Evolutionary conservation across 2,113 vertebrate genomes (phyloP).

Genomic region (Cynoglossus semilaevis): DNA sequence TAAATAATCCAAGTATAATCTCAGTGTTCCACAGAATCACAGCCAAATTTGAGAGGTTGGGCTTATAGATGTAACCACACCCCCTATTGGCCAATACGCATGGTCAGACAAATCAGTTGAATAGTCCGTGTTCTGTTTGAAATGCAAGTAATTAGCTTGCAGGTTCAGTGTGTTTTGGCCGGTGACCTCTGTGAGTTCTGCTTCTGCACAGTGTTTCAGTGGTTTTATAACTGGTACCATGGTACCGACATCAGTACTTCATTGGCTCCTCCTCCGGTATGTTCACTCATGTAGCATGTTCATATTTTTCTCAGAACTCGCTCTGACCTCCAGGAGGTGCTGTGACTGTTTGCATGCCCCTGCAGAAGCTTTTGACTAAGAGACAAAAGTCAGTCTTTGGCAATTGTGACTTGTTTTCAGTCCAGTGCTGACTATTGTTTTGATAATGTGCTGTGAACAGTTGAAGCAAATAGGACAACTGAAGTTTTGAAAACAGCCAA

Average conservation of each 20-base stretch:
- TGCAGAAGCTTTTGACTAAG: slow-evolving; percentile 30
- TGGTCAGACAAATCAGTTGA: too few species aligned
- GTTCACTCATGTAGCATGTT: slow-evolving; percentile 63
- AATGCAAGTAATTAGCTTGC: slow-evolving; percentile 17
- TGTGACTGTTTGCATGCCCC: slow-evolving; percentile 49
- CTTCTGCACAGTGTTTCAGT: slow-evolving; percentile 33
- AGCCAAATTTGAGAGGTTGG: too few species aligned
- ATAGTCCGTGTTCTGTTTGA: slow-evolving; percentile 6
- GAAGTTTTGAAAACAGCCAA: too few species aligned
- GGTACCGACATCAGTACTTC: slow-evolving; percentile 19
- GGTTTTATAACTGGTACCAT: slow-evolving; percentile 24
- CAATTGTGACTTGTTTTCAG: background rate
- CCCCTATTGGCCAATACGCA: too few species aligned
- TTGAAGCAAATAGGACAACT: too few species aligned
- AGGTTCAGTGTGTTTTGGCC: slow-evolving; percentile 16
- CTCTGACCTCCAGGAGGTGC: slow-evolving; percentile 50
- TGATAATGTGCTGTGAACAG: too few species aligned
- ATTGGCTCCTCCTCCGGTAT: slow-evolving; percentile 44
- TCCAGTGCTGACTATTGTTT: background rate
- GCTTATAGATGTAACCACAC: too few species aligned
- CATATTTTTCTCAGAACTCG: slow-evolving; percentile 51
- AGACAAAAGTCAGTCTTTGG: slow-evolving; percentile 8
- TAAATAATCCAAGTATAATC: too few species aligned
- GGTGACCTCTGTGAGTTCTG: slow-evolving; percentile 58
- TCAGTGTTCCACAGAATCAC: too few species aligned